phyloP scores from a whole-genome alignment of 1,140 invertebrate genomes.

The Caenorhabditis remanei region DNA sequence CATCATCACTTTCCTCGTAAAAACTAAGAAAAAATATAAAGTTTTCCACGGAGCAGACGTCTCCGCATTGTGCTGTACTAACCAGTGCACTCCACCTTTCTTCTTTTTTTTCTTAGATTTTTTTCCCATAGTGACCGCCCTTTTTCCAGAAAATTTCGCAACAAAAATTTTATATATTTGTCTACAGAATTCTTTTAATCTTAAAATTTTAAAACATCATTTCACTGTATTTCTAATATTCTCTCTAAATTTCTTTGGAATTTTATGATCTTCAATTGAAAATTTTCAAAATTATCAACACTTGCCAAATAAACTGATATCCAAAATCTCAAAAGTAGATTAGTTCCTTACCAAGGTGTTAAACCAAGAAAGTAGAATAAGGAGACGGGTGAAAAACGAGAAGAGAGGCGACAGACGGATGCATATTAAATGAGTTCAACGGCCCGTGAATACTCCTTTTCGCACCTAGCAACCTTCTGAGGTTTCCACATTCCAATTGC shows the following conservation, averaged over 20 bases:
- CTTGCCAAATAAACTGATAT: background rate
- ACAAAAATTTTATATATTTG: background rate
- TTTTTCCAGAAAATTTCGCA: background rate
- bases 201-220: no score
- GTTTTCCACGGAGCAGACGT: background rate
- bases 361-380: slow-evolving; percentile 20
- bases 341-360: background rate
- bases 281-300: no score
- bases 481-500: background rate
- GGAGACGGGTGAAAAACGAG: background rate
- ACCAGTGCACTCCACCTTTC: slow-evolving; percentile 35
- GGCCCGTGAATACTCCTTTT: slow-evolving; percentile 49
- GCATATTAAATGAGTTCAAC: slow-evolving; percentile 51
- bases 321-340: background rate
- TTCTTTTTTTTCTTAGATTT: background rate
- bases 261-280: no score
- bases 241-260: no score
- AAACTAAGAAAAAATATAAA: slow-evolving; percentile 7
- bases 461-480: slow-evolving; percentile 43
- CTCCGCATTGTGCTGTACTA: slow-evolving; percentile 31
- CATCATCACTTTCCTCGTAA: background rate
- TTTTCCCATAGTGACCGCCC: background rate
- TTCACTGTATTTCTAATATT: no score
- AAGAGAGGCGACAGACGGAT: slow-evolving; percentile 48
- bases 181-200: no score